phyloP scores from a whole-genome alignment of 2,888 invertebrate genomes.

The Slavum lentiscoides region DNA sequence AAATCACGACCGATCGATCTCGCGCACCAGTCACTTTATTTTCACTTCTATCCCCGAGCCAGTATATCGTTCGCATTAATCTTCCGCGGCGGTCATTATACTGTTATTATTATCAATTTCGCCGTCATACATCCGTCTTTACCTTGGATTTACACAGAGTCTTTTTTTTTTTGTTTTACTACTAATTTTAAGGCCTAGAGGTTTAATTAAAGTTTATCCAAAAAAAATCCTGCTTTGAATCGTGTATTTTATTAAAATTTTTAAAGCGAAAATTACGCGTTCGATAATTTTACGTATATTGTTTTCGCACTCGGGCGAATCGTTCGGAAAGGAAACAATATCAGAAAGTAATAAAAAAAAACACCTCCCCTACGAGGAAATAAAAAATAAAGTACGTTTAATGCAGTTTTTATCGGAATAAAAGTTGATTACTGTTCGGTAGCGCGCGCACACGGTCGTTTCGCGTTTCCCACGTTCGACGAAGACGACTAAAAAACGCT shows the following conservation, averaged over 20 bases:
- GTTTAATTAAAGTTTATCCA: too few species aligned
- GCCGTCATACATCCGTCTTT: constrained; percentile 1
- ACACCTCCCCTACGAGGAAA: background rate
- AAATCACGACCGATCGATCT: constrained; percentile 24
- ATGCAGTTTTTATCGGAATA: background rate
- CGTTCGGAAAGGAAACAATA: background rate
- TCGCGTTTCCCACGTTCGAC: background rate
- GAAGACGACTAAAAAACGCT: background rate
- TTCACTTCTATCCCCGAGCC: too few species aligned
- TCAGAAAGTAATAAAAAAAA: too few species aligned
- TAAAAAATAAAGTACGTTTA: constrained; percentile 11
- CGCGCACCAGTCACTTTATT: background rate
- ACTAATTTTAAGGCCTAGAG: too few species aligned
- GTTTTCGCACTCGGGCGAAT: background rate
- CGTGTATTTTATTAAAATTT: too few species aligned
- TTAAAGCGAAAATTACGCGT: too few species aligned
- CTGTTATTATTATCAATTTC: background rate
- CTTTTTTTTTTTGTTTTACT: background rate
- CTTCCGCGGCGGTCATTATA: background rate
- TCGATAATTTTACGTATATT: too few species aligned
- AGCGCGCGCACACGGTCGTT: background rate
- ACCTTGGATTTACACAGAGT: background rate
- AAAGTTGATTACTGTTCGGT: background rate
- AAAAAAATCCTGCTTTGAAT: too few species aligned
- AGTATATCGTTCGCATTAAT: background rate